phyloP scores from a whole-genome alignment of 2,797 vertebrate genomes.

The Tiaroga cobitis region DNA sequence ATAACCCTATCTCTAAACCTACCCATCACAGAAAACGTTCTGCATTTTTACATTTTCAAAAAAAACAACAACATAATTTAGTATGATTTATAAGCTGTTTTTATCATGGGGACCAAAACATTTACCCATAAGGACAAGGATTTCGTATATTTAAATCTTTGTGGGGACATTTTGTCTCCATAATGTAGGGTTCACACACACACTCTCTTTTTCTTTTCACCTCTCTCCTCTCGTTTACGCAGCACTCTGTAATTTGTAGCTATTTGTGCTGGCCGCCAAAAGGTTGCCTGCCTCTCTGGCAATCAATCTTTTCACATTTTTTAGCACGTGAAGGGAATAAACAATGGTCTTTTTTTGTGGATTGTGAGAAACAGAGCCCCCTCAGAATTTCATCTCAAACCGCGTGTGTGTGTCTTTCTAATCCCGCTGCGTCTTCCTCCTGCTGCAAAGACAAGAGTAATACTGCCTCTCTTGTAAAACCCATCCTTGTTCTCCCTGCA shows the following conservation, averaged over 20 bases:
- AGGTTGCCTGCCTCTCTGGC: conserved; percentile 38
- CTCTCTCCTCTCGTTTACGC: conserved; percentile 47
- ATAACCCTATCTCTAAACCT: no score
- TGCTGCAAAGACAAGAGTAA: conserved; percentile 19
- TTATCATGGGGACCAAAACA: no score
- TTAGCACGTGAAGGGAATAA: conserved; percentile 33
- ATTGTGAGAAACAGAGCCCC: conserved; percentile 11
- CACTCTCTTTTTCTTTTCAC: neutral
- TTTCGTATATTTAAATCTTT: no score
- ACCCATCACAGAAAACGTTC: no score
- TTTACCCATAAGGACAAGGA: no score
- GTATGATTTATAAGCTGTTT: no score
- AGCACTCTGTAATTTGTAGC: conserved; percentile 45
- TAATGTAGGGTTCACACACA: neutral
- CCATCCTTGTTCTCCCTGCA: conserved; percentile 14
- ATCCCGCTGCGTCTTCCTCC: conserved; percentile 24
- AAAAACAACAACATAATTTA: no score
- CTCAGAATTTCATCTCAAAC: conserved; percentile 38
- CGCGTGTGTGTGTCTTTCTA: conserved; percentile 23
- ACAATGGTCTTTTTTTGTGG: conserved; percentile 16
- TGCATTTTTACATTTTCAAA: no score
- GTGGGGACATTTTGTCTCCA: no score
- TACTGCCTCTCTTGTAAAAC: conserved; percentile 26
- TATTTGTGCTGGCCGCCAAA: conserved; percentile 47
- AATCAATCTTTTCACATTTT: conserved; percentile 54